Evolutionary conservation across 2,888 invertebrate genomes (phyloP).

Genomic region (Habroteleia sp.): DNA sequence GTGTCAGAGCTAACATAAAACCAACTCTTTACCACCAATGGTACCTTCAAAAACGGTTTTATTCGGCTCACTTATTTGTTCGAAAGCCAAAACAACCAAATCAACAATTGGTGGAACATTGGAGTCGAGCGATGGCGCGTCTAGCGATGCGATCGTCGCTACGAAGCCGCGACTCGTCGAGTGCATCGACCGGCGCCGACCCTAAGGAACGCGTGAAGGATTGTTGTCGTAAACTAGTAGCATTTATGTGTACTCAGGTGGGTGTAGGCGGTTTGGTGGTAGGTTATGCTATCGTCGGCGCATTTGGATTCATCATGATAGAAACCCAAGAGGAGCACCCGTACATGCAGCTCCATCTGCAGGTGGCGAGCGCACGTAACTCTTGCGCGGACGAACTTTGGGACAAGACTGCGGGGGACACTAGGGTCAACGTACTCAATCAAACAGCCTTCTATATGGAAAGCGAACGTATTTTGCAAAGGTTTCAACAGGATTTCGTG

Average conservation of each 20-base stretch:
- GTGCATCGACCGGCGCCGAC: constrained; percentile 86
- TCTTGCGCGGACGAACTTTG: constrained; percentile 86
- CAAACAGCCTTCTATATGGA: constrained; percentile 84
- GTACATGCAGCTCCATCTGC: constrained; percentile 65
- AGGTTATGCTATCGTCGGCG: constrained; percentile 92
- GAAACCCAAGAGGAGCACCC: constrained; percentile 84
- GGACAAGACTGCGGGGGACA: constrained; percentile 84
- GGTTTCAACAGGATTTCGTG: constrained; percentile 87
- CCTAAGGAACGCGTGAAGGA: constrained; percentile 90
- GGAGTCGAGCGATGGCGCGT: constrained; percentile 74
- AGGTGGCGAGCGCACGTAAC: constrained; percentile 82
- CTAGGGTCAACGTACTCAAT: constrained; percentile 85
- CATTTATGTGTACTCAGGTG: constrained; percentile 94
- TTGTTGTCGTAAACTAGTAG: constrained; percentile 91
- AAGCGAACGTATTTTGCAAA: constrained; percentile 84
- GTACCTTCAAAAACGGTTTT: too few relatives aligned
- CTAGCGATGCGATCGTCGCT: constrained; percentile 83
- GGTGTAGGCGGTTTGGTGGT: constrained; percentile 94
- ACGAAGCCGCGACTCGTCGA: constrained; percentile 85
- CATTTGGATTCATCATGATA: constrained; percentile 89
- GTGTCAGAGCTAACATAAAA: too few relatives aligned
- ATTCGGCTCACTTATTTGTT: too few relatives aligned
- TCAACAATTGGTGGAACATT: too few relatives aligned
- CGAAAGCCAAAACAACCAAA: too few relatives aligned
- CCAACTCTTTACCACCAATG: too few relatives aligned